Conservation (phyloP, 53 echinoderm and acorn worm genomes). For the Pentamera pediparva region DNA sequence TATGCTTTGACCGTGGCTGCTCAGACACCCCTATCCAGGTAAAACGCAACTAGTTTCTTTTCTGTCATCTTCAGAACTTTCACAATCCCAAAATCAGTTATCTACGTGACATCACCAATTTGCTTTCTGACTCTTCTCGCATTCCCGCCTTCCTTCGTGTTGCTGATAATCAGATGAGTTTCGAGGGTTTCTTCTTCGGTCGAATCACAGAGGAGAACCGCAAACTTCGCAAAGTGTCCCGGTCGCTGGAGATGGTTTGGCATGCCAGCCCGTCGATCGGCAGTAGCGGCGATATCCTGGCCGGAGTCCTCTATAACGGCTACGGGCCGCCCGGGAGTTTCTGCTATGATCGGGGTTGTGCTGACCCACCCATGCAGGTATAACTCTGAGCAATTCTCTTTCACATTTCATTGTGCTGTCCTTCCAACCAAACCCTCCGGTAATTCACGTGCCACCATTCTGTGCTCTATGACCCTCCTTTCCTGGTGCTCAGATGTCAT, state of each 20-base stretch:
- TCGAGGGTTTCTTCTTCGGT: constrained; percentile 45
- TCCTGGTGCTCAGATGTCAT: constrained; percentile 43
- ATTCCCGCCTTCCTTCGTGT: neutral
- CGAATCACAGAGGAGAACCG: constrained; percentile 33
- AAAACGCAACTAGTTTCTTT: neutral
- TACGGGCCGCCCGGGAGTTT: constrained; percentile 40
- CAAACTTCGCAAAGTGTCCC: constrained; percentile 15
- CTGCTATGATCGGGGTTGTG: constrained; percentile 33
- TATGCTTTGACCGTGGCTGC: constrained; percentile 75
- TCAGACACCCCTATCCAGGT: constrained; percentile 86
- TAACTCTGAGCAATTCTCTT: neutral
- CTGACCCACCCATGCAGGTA: constrained; percentile 43
- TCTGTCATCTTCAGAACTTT: neutral
- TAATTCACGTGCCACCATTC: neutral
- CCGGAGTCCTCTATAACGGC: constrained; percentile 36
- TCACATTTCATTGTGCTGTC: neutral
- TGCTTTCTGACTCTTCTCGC: too few relatives aligned
- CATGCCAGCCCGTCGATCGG: constrained; percentile 40
- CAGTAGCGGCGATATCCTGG: constrained; percentile 31
- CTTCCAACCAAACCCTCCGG: neutral
- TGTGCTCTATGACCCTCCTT: neutral
- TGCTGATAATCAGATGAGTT: constrained; percentile 30
- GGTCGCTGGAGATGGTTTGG: constrained; percentile 40
- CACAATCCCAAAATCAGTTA: too few relatives aligned
- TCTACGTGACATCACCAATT: too few relatives aligned